Evolutionary conservation across 2,113 vertebrate genomes (phyloP).

Genomic region (Ascaphus truei): DNA sequence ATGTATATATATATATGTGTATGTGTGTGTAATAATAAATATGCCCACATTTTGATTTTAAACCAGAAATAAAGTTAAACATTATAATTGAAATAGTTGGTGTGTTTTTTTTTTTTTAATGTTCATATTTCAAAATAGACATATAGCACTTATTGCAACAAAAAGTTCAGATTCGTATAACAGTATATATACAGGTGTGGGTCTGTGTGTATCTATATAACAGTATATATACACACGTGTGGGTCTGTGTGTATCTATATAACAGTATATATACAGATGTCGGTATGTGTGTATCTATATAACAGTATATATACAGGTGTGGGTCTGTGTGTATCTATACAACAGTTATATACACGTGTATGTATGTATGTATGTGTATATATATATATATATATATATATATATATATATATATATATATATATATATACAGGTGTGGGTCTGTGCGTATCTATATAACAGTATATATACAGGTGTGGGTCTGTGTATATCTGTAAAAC

Average conservation of each 20-base stretch:
- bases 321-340: no score
- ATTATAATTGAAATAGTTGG: constrained; percentile 40
- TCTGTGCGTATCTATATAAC: not conserved
- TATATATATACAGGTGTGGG: not conserved
- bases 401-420: not conserved
- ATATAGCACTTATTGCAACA: no score
- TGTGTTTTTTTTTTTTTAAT: no score
- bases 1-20: not conserved
- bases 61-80: constrained; percentile 55
- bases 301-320: no score
- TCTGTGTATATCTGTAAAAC: not conserved
- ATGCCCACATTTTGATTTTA: constrained; percentile 56
- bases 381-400: not conserved
- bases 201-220: no score
- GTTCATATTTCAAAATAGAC: no score
- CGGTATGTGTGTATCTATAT: no score
- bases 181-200: no score
- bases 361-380: not conserved
- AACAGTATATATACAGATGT: no score
- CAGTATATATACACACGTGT: no score
- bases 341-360: not conserved
- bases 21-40: not conserved
- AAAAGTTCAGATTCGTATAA: no score
- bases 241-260: no score
- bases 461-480: not conserved